Evolutionary conservation across 2,888 invertebrate genomes (phyloP), one percentile per base, ranked within the genome.

Genomic region (Clostera curtula): DNA sequence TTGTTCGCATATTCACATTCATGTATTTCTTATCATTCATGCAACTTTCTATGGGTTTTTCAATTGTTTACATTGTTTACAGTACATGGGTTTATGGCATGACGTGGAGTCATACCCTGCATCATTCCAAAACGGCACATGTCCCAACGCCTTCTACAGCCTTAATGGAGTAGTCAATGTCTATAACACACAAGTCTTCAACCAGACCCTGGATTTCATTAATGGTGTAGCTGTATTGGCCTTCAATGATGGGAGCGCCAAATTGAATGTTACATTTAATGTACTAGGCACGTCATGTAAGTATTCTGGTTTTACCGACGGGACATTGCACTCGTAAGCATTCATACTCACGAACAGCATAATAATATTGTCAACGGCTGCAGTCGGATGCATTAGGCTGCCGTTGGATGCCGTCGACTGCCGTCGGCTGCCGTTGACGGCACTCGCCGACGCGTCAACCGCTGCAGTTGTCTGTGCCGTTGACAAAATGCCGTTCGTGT

Each of bases 201-300:
- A 50, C 31, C 45, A 61, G 16, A 40, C 36, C 0, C 31, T 66
- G 3, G 42, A 44, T 6, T 40, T 40, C 2, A 58, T 65, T 6
- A 40, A 40, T 2, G 70, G 68, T 2, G 9, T 41, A 0, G 70
- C 63, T 6, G 37, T 34, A 2, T 25, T 53, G 1, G 42, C 27
- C 3, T 34, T 83, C 11, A 83, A 86, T 0, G 88, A 90, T 52
- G 74, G 77, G 0, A 75, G 70, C 29, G 90, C 85, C 22, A 77
- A 88, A n/a, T 83, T 90, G 0, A 77, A 85, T 1, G 89, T 88
- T 67, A 85, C 86, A 14, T 90, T 90, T 51, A 70, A 70, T 5
- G 82, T 86, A 27, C 61, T 73, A 63, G 73, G 85, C 19, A 9
- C 15, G 3, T 3, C 15, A 3, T 13, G 44, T 43, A 18, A 33